These are phyloP conservation scores for Gortyna flavago DNA, from an alignment of 2,888 invertebrate genomes.

Conservation along the genomic window DNA sequence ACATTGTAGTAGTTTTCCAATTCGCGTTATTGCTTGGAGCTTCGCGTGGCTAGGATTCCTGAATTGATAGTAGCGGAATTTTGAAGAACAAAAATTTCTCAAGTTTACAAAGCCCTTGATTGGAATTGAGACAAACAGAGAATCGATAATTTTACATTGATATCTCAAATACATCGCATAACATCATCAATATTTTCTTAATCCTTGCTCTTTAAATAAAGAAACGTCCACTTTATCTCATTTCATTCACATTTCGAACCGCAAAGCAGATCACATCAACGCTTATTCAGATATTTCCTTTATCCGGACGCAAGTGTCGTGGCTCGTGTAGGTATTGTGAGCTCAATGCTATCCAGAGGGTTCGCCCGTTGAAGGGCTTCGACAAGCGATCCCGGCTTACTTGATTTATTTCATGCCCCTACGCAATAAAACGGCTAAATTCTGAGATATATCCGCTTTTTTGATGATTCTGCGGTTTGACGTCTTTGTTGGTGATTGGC, in stretches of 20 bases:
- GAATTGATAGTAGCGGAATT: neutral
- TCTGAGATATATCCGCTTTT: constrained; percentile 54
- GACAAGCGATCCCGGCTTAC: constrained; percentile 56
- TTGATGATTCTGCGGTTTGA: constrained; percentile 53
- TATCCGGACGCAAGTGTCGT: constrained; percentile 51
- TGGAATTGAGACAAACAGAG: neutral
- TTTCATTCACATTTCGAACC: constrained; percentile 14
- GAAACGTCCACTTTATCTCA: constrained; percentile 5
- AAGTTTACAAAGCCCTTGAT: neutral
- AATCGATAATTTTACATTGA: neutral
- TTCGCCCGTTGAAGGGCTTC: constrained; percentile 50
- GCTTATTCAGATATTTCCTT: constrained; percentile 55
- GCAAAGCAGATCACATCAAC: constrained; percentile 45
- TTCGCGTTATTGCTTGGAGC: constrained; percentile 28
- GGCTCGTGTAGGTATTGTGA: constrained; percentile 52
- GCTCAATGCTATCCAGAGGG: constrained; percentile 46
- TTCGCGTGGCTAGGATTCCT: neutral
- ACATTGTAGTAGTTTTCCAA: constrained; percentile 54
- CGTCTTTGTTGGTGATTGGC: constrained; percentile 52
- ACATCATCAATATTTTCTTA: neutral
- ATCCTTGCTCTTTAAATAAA: neutral
- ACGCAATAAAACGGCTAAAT: constrained; percentile 58
- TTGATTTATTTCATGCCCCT: constrained; percentile 63
- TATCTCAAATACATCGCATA: neutral
- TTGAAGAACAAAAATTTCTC: neutral